These are phyloP conservation scores for Batillaria attramentaria DNA, from an alignment of 1,140 invertebrate genomes.

Conservation along the genomic window DNA sequence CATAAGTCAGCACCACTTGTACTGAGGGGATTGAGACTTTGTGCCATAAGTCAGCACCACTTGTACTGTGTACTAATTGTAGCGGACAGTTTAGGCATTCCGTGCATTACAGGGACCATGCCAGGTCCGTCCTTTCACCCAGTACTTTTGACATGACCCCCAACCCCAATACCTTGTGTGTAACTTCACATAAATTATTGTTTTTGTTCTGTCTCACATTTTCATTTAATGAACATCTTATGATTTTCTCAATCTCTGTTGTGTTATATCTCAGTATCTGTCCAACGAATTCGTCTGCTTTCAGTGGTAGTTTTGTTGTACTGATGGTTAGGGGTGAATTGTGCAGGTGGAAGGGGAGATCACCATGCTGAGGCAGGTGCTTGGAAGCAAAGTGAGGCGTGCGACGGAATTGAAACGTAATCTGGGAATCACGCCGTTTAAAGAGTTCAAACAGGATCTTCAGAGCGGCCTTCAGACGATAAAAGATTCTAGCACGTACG, in stretches of 20 bases:
- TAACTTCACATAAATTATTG: neutral
- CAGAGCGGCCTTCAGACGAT: slow-evolving; percentile 59
- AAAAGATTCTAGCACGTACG: slow-evolving; percentile 64
- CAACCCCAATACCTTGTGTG: neutral
- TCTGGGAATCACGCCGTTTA: slow-evolving; percentile 86
- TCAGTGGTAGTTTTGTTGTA: slow-evolving; percentile 20
- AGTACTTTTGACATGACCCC: neutral
- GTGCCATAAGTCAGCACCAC: too few relatives aligned
- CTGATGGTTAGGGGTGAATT: too few relatives aligned
- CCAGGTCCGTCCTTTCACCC: too few relatives aligned
- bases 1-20: too few relatives aligned
- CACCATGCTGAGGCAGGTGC: slow-evolving; percentile 90
- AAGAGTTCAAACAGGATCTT: slow-evolving; percentile 66
- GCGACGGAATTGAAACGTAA: slow-evolving; percentile 92
- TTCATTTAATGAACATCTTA: neutral
- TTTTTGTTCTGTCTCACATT: neutral
- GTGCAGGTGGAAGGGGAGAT: slow-evolving; percentile 96
- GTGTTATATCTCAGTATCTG: neutral
- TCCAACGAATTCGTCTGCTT: neutral
- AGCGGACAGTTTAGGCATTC: too few relatives aligned
- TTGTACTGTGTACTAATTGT: too few relatives aligned
- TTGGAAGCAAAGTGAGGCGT: slow-evolving; percentile 85
- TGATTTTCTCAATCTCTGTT: neutral
- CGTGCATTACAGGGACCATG: too few relatives aligned
- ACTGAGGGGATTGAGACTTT: too few relatives aligned